A percentile compares a stretch with the other conserved stretches of the same genome.
Evolutionary conservation across 2,797 vertebrate genomes (phyloP).

Genomic region (Cyprinella venusta): DNA sequence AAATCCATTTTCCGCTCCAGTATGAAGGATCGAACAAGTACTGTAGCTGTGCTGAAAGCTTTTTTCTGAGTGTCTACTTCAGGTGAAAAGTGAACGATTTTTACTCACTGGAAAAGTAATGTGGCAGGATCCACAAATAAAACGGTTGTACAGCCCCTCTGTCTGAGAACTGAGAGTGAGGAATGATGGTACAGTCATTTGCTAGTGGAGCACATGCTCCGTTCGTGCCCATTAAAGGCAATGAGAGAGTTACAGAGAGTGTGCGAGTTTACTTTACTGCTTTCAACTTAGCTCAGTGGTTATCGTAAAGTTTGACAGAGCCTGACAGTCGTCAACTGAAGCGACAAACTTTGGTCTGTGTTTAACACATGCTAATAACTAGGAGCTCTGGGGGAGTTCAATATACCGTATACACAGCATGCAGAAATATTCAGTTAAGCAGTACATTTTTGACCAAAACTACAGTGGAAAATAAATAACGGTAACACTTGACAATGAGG

Average conservation of each 20-base stretch:
- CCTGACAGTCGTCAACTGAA: slow-evolving; percentile 6
- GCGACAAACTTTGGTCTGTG: slow-evolving; percentile 9
- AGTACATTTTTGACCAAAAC: background rate
- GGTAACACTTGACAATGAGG: no score
- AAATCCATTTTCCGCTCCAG: background rate
- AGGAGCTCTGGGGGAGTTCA: background rate
- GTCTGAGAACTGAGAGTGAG: background rate
- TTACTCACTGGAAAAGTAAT: slow-evolving; percentile 31
- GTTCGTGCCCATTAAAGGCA: slow-evolving; percentile 50
- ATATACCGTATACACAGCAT: background rate
- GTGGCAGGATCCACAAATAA: slow-evolving; percentile 6
- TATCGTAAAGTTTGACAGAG: slow-evolving; percentile 19
- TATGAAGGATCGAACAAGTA: slow-evolving; percentile 9
- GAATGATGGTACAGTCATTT: slow-evolving; percentile 19
- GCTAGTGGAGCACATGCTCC: slow-evolving; percentile 8
- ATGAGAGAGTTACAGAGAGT: background rate
- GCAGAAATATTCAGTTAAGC: background rate
- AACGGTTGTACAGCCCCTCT: slow-evolving; percentile 15
- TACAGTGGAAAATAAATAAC: background rate
- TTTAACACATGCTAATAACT: slow-evolving; percentile 22
- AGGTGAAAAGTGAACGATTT: slow-evolving; percentile 10
- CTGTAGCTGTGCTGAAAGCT: background rate
- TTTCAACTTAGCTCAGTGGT: slow-evolving; percentile 9
- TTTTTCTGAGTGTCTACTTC: slow-evolving; percentile 7
- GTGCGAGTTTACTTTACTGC: slow-evolving; percentile 8